Percentiles rank a stretch among this genome's conserved stretches.
Evolutionary conservation across 2,888 invertebrate species (phyloP).

Genomic region (Melieria omissa): DNA sequence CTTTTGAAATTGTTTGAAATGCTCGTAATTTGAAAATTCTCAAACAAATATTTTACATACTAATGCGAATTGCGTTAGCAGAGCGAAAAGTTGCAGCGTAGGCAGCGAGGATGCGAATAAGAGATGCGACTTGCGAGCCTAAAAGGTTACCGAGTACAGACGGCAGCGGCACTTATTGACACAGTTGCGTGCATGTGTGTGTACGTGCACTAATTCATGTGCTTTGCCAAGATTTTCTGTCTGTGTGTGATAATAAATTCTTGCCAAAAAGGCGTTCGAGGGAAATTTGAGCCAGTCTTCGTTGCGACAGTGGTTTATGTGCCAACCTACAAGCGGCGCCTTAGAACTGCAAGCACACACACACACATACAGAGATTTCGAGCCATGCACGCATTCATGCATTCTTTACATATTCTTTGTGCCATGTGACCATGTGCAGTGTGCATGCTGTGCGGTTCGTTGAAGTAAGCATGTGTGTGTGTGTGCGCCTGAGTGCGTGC

Average conservation of each 20-base stretch:
- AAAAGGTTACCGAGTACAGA: too few species aligned
- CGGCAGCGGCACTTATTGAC: not conserved
- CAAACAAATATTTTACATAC: constrained; percentile 32
- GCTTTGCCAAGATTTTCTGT: constrained; percentile 17
- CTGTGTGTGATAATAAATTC: constrained; percentile 19
- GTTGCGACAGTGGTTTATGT: too few species aligned
- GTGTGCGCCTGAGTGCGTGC: not conserved
- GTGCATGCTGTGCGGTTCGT: not conserved
- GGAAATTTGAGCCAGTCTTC: constrained; percentile 7
- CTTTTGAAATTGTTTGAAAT: constrained; percentile 1
- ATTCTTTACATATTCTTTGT: too few species aligned
- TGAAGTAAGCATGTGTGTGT: not conserved
- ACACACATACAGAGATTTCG: not conserved
- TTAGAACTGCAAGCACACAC: not conserved
- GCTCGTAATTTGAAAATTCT: constrained; percentile 28
- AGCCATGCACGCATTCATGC: not conserved
- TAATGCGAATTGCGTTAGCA: constrained; percentile 21
- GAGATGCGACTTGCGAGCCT: too few species aligned
- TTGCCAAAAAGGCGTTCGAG: constrained; percentile 19
- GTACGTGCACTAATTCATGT: not conserved
- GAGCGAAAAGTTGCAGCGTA: not conserved
- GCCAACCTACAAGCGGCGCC: too few species aligned
- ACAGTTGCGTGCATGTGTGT: not conserved
- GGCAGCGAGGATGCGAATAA: too few species aligned
- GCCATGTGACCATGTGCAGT: too few species aligned